phyloP scores from a whole-genome alignment of 2,888 invertebrate species.

The Boloria selene region DNA sequence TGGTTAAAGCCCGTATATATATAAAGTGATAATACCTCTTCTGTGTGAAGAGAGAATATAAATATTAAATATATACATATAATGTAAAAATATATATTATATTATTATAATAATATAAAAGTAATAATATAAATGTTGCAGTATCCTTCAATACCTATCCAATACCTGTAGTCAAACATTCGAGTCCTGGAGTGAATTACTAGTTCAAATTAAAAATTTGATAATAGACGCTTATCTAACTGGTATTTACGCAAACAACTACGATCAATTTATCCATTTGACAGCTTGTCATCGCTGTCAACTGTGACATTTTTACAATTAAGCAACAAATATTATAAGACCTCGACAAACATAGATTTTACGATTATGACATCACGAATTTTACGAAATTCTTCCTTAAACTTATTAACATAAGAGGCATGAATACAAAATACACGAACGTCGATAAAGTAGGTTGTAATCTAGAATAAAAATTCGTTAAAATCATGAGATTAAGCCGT shows the following conservation, averaged over 20 bases:
- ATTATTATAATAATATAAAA: too few relatives aligned
- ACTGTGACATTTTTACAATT: constrained; percentile 77
- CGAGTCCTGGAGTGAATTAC: too few relatives aligned
- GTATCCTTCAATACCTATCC: too few relatives aligned
- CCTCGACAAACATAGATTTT: constrained; percentile 62
- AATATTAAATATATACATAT: too few relatives aligned
- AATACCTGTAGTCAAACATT: too few relatives aligned
- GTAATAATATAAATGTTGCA: too few relatives aligned
- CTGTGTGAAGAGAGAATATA: too few relatives aligned
- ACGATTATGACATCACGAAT: constrained; percentile 41
- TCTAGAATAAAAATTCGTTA: constrained; percentile 74
- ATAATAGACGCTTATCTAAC: constrained; percentile 74
- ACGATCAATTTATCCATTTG: constrained; percentile 77
- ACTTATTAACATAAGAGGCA: constrained; percentile 37
- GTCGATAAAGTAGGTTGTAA: constrained; percentile 52
- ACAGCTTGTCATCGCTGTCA: constrained; percentile 77
- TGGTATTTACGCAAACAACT: constrained; percentile 77
- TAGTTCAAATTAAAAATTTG: constrained; percentile 71
- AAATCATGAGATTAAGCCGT: constrained; percentile 77
- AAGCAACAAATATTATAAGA: constrained; percentile 73
- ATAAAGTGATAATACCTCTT: too few relatives aligned
- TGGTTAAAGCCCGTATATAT: too few relatives aligned
- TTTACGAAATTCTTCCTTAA: constrained; percentile 54
- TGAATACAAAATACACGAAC: constrained; percentile 31
- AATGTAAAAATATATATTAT: too few relatives aligned